Base-by-base conservation (phyloP, 2,113 vertebrate genomes). In the Vulpes vulpes region DNA sequence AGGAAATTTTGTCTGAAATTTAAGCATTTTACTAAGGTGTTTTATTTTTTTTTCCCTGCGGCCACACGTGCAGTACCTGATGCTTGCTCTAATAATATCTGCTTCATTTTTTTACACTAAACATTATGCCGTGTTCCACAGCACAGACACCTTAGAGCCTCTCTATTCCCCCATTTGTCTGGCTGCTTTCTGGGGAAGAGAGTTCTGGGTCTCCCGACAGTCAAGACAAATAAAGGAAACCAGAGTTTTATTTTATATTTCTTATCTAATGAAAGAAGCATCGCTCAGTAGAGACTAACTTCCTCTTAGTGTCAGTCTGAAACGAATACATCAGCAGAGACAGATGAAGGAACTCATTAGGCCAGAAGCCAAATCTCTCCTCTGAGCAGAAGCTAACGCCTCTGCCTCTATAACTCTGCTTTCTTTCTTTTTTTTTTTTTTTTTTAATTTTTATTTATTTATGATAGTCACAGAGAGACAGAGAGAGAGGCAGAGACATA, bases 1-100 rank as follows among this genome's bases (percentile, higher is more conserved):
- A 85, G 43, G 80, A 85, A 89, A 85, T 85, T 62, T 49, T 17
- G n/a, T 17, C 25, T 82, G 73, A 78, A 90, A 89, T 79, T n/a
- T 22, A 53, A 19, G 25, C 51, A 62, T 78, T 94, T 92, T 84
- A 76, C 14, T 25, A 3, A 86, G n/a, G 2, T 60, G 22, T 25
- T 38, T 82, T 49, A 27, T 43, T 43, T 51, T 32, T 16, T 25
- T 17, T 10, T 3, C 20, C 32, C 12, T 27, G 43, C 5, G 3
- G 6, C 5, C 43, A 64, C 25, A 69, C 15, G 15, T 27, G 73
- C 82, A 74, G 30, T 80, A 92, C 57, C 11, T 55, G 27, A 16
- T 20, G 15, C 38, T 20, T 35, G 43, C 38, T 71, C 79, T 80
- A 69, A 62, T 53, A 38, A 62, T 53, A 38, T n/a, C 19, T 38